Evolutionary conservation across 2,113 vertebrate genomes (phyloP), one percentile per base, ranked within the genome.

Genomic region (Nycticebus coucang): DNA sequence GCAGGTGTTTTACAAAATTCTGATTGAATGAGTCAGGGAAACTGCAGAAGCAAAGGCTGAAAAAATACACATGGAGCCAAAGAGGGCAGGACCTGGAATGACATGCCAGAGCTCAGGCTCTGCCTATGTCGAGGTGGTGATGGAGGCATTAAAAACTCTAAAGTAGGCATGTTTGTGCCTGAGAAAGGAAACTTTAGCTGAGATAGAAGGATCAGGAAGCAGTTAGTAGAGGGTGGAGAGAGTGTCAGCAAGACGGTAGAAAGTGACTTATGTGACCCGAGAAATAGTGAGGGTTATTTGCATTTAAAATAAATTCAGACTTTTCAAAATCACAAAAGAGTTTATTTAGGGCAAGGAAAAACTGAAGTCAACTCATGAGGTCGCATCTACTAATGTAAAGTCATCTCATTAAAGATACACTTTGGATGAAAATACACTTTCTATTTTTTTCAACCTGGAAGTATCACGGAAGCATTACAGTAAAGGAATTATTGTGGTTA

Each of bases 261-360:
- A 64, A 66, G 37, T 66, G 45, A 68, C 22, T 89, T 60, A 92
- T 53, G 79, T 83, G 64, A 78, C 4, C 28, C 1, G 41, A 95
- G 88, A 87, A 83, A 78, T n/a, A 55, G 21, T 60, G 30, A 81
- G 24, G 26, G 64, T 66, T 82, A 92, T 68, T 69, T 95, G 64
- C 19, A 90, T 35, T 82, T 92, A 60, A 87, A 95, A 91, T 30
- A 59, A 81, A 96, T 60, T 64, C 30, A 81, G 57, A 72, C n/a
- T 85, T 94, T 97, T 64, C 53, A 94, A 82, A 94, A 87, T 80
- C 50, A 69, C 53, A 93, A 90, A 69, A 81, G 1, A 71, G 41
- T 79, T 90, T 74, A 72, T 75, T 68, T 74, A 69, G 50, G 37
- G 37, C 33, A 33, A 64, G 18, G 33, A 45, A 66, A 91, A 60